phyloP scores from a whole-genome alignment of 2,113 vertebrate species.

The Archocentrus centrarchus region DNA sequence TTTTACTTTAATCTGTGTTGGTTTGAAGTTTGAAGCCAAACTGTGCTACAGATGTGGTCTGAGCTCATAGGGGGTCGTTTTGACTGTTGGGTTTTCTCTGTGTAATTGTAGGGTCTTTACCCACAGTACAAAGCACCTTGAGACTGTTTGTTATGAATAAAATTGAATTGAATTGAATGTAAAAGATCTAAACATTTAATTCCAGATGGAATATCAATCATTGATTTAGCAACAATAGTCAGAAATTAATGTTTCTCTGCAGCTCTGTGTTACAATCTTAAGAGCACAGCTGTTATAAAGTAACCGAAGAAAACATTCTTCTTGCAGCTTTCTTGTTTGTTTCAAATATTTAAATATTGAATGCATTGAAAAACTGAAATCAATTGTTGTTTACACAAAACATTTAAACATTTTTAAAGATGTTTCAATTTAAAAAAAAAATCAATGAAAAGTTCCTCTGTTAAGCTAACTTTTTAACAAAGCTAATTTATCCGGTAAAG shows the following conservation, averaged over 20 bases:
- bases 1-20: not conserved
- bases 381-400: not conserved
- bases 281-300: not conserved
- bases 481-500: no score
- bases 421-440: not conserved
- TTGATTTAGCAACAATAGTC: not conserved
- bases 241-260: not conserved
- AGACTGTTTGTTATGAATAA: no score
- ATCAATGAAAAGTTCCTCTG: not conserved
- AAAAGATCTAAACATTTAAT: not conserved
- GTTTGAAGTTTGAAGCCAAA: not conserved
- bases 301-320: not conserved
- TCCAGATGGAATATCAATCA: not conserved
- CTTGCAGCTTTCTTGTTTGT: not conserved
- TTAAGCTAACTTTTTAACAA: not conserved
- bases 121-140: no score
- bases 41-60: not conserved
- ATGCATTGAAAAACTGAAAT: not conserved
- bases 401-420: not conserved
- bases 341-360: not conserved
- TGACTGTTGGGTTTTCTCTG: no score
- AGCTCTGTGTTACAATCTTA: not conserved
- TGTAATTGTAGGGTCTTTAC: no score
- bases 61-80: no score
- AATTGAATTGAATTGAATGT: no score